Evolutionary conservation across 2,113 vertebrate genomes (phyloP).

Genomic region (Numida meleagris): DNA sequence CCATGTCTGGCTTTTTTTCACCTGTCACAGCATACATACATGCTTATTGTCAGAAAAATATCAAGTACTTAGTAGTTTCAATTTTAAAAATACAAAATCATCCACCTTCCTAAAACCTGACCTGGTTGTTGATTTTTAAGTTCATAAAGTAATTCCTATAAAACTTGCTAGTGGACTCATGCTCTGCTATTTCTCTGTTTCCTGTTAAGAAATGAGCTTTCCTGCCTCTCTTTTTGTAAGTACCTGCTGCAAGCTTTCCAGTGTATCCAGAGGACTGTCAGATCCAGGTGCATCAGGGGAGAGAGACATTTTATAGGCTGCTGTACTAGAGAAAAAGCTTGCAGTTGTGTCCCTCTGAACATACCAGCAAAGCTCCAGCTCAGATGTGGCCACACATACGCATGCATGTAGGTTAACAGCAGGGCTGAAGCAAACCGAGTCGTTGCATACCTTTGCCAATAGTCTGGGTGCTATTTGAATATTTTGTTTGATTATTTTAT

Average conservation of each 20-base stretch:
- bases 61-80: background rate
- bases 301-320: background rate
- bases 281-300: background rate
- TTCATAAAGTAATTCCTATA: background rate
- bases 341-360: rapidly evolving
- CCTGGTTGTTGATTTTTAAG: background rate
- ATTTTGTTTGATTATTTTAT: background rate
- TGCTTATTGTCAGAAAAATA: background rate
- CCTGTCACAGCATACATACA: background rate
- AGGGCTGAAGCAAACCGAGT: background rate
- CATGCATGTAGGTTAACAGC: background rate
- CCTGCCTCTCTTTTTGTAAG: background rate
- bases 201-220: background rate
- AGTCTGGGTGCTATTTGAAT: background rate
- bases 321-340: background rate
- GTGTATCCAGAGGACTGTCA: background rate
- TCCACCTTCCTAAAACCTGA: background rate
- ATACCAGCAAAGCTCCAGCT: background rate
- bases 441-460: background rate
- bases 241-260: background rate
- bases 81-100: background rate
- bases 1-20: rapidly evolving
- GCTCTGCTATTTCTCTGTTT: background rate
- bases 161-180: background rate
- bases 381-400: rapidly evolving